Conservation (phyloP, 2,888 invertebrate genomes). For the Chrysotoxum bicinctum region DNA sequence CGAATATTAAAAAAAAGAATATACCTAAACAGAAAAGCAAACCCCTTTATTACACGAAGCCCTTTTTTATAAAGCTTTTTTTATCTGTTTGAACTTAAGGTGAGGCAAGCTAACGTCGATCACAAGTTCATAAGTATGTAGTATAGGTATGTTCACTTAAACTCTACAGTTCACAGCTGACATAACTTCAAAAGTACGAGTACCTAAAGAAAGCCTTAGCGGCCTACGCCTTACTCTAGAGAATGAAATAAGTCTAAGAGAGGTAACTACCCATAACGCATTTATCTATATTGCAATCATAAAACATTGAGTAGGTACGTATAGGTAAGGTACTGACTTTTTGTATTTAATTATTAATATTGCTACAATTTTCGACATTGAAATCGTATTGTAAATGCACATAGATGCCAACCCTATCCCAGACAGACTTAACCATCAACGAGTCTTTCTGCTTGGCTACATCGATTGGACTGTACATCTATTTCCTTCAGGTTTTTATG, state of each 20-base stretch:
- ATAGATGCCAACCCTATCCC: slow-evolving; percentile 44
- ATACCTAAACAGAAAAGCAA: too few relatives aligned
- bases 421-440: slow-evolving; percentile 38
- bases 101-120: slow-evolving; percentile 23
- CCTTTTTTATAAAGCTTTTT: too few relatives aligned
- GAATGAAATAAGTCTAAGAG: slow-evolving; percentile 22
- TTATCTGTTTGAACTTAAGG: background rate
- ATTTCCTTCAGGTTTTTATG: slow-evolving; percentile 23
- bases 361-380: slow-evolving; percentile 45
- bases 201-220: slow-evolving; percentile 18
- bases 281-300: slow-evolving; percentile 37
- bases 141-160: background rate
- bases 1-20: too few relatives aligned
- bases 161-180: background rate
- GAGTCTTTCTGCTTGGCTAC: slow-evolving; percentile 65
- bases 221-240: background rate
- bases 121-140: too few relatives aligned
- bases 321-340: background rate
- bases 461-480: slow-evolving; percentile 9
- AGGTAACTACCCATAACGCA: slow-evolving; percentile 70
- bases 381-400: slow-evolving; percentile 4
- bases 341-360: slow-evolving; percentile 21
- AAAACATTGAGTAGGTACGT: background rate
- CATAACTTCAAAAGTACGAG: background rate
- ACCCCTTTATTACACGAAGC: too few relatives aligned